Evolutionary conservation across 2,797 vertebrate genomes (phyloP).

Genomic region (Pipistrellus pygmaeus): DNA sequence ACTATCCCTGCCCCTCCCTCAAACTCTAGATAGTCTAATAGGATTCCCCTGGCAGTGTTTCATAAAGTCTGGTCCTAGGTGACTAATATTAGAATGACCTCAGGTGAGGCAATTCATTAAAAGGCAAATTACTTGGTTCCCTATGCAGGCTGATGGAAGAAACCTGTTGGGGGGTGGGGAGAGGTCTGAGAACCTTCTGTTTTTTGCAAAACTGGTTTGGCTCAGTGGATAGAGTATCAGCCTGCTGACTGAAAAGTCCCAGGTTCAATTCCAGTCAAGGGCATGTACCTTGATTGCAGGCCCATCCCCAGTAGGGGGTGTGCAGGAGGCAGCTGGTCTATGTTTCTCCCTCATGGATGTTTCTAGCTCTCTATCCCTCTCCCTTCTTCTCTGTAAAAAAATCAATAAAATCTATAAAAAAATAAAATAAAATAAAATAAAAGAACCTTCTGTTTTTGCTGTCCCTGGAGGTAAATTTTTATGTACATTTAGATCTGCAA

Average conservation of each 20-base stretch:
- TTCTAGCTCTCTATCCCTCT: too few species aligned
- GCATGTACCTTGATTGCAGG: too few species aligned
- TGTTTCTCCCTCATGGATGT: too few species aligned
- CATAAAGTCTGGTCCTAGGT: background rate
- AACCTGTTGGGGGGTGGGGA: background rate
- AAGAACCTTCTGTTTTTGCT: background rate
- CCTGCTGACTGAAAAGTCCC: too few species aligned
- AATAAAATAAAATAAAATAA: too few species aligned
- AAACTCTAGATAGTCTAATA: background rate
- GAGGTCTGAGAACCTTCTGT: background rate
- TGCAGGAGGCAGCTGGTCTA: too few species aligned
- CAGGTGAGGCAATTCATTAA: background rate
- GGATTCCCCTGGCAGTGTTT: background rate
- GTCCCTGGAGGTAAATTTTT: background rate
- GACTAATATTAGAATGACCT: background rate
- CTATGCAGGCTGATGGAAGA: background rate
- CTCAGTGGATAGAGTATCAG: too few species aligned
- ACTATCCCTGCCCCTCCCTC: background rate
- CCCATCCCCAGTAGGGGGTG: too few species aligned
- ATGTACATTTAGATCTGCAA: background rate
- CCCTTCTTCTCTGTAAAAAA: too few species aligned
- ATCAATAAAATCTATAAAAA: too few species aligned
- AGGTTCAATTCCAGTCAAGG: too few species aligned
- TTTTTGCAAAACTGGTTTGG: background rate
- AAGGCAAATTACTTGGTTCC: conserved; percentile 10